A percentile compares a stretch with the other conserved stretches of the same genome.
phyloP scores from a whole-genome alignment of 2,797 vertebrate genomes.

The Leucoraja ocellata region DNA sequence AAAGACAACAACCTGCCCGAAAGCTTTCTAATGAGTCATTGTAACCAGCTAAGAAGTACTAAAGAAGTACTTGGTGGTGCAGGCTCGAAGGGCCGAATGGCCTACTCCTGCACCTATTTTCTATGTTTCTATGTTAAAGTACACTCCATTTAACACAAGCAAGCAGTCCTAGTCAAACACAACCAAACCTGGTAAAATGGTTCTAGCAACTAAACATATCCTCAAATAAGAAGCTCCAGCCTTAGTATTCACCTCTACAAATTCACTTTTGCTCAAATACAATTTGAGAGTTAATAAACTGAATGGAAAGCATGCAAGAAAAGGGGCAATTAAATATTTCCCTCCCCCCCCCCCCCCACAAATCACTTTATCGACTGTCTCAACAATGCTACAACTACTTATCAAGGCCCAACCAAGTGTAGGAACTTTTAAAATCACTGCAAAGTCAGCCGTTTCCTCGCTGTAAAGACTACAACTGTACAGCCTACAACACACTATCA shows the following conservation, averaged over 20 bases:
- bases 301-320: not conserved
- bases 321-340: not conserved
- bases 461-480: not conserved
- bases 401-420: not conserved
- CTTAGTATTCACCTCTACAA: not conserved
- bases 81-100: too few relatives aligned
- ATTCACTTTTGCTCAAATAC: not conserved
- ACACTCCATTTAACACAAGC: not conserved
- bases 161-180: not conserved
- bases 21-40: not conserved
- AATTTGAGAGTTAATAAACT: not conserved
- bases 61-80: not conserved
- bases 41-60: not conserved
- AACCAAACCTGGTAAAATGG: not conserved
- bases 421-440: not conserved
- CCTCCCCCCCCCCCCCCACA: not conserved
- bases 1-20: not conserved
- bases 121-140: not conserved
- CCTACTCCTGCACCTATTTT: too few relatives aligned
- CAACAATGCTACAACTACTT: not conserved
- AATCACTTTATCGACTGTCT: not conserved
- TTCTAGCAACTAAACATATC: slow-evolving; percentile 1
- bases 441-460: not conserved
- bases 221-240: not conserved
- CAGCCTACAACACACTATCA: not conserved